phyloP scores from a whole-genome alignment of 1,140 invertebrate genomes.

The Whitmania pigra region DNA sequence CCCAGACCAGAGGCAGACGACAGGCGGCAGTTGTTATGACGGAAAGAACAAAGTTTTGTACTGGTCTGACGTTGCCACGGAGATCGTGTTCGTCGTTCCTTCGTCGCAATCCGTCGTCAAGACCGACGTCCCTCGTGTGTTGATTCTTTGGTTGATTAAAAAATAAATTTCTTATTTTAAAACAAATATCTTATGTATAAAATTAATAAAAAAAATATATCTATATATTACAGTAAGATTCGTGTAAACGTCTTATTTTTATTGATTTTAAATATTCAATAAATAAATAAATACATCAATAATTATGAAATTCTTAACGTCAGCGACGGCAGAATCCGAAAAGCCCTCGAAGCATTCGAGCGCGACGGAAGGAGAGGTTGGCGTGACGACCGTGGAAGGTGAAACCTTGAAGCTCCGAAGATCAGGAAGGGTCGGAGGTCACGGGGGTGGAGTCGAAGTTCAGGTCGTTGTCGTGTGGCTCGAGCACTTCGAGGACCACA shows the following conservation, averaged over 20 bases:
- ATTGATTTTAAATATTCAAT: no score
- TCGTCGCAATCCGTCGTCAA: constrained; percentile 42
- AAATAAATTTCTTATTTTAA: no score
- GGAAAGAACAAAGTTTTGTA: constrained; percentile 65
- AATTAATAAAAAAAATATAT: no score
- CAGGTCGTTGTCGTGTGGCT: constrained; percentile 79
- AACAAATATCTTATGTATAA: no score
- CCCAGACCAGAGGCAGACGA: constrained; percentile 31
- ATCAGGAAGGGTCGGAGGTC: not conserved
- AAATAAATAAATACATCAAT: no score
- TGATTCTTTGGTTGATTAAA: no score
- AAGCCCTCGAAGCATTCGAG: no score
- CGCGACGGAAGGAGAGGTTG: not conserved
- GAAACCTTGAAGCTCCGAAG: not conserved
- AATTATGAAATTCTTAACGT: no score
- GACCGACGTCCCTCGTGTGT: not conserved
- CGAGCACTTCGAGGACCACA: constrained; percentile 81
- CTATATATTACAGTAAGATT: no score
- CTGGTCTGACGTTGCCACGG: constrained; percentile 87
- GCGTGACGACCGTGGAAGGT: not conserved
- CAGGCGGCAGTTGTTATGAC: constrained; percentile 56
- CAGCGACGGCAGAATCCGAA: no score
- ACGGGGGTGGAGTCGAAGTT: not conserved
- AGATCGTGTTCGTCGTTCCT: constrained; percentile 86
- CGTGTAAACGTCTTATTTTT: no score